Evolutionary conservation across 1,140 invertebrate species (phyloP), one percentile per base, ranked within the genome.

Genomic region (Papilio helenus): DNA sequence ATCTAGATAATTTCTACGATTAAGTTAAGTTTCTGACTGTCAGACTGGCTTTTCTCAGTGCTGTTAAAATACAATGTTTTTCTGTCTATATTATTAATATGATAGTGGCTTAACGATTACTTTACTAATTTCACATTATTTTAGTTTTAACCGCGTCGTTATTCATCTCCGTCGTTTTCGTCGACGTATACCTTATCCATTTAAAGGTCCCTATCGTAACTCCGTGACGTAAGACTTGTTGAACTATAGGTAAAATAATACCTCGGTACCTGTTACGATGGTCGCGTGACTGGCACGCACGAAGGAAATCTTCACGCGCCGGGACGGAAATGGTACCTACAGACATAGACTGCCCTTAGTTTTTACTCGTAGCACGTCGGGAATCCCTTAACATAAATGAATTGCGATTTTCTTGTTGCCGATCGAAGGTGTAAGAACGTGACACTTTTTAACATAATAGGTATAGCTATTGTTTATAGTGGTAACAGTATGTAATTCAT

Each of bases 221-320:
- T 76, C 74, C 29, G 29, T 76, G 74, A 58, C 12, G 46, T 76
- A 76, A 58, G 26, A 42, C 74, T 58, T 58, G 74, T 29, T 39
- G 29, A 61, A 42, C 76, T 77, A 61, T 77, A 77, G 18, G 76
- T 77, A 77, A 77, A 61, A 77, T 77, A 77, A 77, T 77, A 77
- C 55, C 55, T 61, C 58, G 39, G 76, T 61, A 77, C 78, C 79
- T 82, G 80, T 83, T 81, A 84, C 79, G 79, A 77, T 55, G 78
- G n/a, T 82, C 61, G 81, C 86, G 85, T 88, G 85, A 87, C 86
- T 79, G 81, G 84, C 72, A 82, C 80, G 78, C 86, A 87, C 86
- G 88, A 86, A 83, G 80, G 49, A 81, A 82, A 72, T 71, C 79
- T 82, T 80, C 81, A 82, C 79, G 80, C 80, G 80, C 76, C 79